Base-by-base conservation (phyloP, 2,113 vertebrate species). In the Fukomys damarensis region DNA sequence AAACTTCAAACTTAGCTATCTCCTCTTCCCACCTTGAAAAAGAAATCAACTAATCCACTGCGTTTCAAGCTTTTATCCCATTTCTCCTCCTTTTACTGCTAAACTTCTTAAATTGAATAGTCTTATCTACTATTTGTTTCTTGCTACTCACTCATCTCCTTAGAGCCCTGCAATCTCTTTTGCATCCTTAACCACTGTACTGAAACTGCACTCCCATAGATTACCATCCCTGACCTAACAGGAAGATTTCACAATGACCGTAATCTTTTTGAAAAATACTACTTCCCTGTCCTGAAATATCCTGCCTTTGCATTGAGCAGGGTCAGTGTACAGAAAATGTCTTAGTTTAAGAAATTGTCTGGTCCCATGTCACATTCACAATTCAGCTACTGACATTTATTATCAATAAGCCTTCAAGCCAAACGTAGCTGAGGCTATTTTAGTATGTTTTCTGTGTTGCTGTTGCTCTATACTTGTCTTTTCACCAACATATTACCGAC, bases 41-140 rank as follows among this genome's bases (percentile, higher is more conserved):
- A 88, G 84, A 70, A 76, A 80, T 95, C 65, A 79, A 70, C 35
- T 74, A 83, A 87, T 30, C 6, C n/a, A 86, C 32, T 83, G 17
- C 68, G 13, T 66, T 90, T 96, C 70, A 87, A 77, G 72, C 11
- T 85, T 77, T 30, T 46, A 82, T 77, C 38, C n/a, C 63, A 63
- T 87, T 93, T 96, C 63, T 84, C 77, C 43, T 82, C 28, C 81
- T 83, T 46, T 76, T 66, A 77, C 9, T 38, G 32, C 61, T 74
- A 86, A 92, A 87, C 85, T 92, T 94, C 63, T 65, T 90, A 26
- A 95, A 66, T 5, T 88, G 38, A 95, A 90, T 91, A 58, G 22
- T 85, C 38, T 52, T 52, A 81, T 19, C 54, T 61, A 88, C 74
- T 61, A 74, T 9, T 43, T 92, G 35, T 89, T 95, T 94, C 46